phyloP scores from a whole-genome alignment of 2,797 vertebrate genomes.

The Neostethus bicornis region DNA sequence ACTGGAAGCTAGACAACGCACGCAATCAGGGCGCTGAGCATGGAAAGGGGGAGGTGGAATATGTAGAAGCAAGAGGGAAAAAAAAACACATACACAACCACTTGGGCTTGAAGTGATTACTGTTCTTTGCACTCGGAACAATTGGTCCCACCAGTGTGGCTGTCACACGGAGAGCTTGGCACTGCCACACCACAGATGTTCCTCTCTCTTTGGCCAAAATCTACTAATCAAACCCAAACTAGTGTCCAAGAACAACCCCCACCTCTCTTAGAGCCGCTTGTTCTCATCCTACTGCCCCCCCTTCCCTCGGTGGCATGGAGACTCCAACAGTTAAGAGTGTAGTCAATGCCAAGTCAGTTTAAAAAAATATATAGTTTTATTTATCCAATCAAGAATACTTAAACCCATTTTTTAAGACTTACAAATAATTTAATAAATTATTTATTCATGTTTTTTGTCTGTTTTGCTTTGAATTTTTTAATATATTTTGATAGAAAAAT shows the following conservation, averaged over 20 bases:
- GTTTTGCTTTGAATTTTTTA: no score
- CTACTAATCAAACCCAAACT: conserved; percentile 74
- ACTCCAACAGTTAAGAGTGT: conserved; percentile 58
- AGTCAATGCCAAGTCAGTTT: conserved; percentile 46
- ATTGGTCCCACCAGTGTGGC: conserved; percentile 73
- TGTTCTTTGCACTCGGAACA: conserved; percentile 75
- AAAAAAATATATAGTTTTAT: no score
- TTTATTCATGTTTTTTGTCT: no score
- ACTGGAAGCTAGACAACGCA: conserved; percentile 68
- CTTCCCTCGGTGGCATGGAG: conserved; percentile 41
- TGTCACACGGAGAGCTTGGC: conserved; percentile 74
- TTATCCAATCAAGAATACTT: no score
- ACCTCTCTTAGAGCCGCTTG: conserved; percentile 17
- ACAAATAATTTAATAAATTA: no score
- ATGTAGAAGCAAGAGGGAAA: conserved; percentile 22
- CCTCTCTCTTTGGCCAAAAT: conserved; percentile 70
- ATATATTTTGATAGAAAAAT: no score
- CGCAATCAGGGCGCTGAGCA: conserved; percentile 64
- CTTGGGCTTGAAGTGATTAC: conserved; percentile 78
- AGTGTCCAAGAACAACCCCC: conserved; percentile 69
- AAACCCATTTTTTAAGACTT: no score
- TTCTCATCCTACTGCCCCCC: no score
- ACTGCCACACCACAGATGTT: conserved; percentile 77
- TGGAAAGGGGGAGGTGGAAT: conserved; percentile 36
- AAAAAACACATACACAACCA: conserved; percentile 44